phyloP scores from a whole-genome alignment of 2,888 invertebrate species.

The Litoditis marina region DNA sequence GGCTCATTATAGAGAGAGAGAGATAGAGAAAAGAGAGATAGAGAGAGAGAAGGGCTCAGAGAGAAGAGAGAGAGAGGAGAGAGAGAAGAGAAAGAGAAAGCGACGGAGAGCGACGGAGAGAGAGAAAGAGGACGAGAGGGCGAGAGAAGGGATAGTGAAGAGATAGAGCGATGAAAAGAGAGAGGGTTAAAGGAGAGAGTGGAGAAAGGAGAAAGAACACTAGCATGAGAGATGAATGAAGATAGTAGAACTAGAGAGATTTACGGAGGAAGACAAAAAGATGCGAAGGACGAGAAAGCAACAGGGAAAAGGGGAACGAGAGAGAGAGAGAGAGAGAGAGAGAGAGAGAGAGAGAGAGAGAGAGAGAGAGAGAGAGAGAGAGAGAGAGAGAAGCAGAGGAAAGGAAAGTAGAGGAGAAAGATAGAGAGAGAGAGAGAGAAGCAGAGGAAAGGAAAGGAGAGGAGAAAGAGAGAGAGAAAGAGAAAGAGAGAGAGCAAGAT shows the following conservation, averaged over 20 bases:
- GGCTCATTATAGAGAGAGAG: background rate
- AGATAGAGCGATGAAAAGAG: background rate
- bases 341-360: background rate
- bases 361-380: slow-evolving; percentile 2
- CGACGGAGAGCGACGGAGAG: slow-evolving; percentile 12
- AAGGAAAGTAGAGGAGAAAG: background rate
- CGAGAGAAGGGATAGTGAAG: slow-evolving; percentile 3
- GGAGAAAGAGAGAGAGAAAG: too few relatives aligned
- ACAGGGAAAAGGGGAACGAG: background rate
- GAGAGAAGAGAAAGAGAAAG: background rate
- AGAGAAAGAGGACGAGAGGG: slow-evolving; percentile 3
- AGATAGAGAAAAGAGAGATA: background rate
- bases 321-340: background rate
- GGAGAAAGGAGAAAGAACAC: background rate
- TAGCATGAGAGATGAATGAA: background rate
- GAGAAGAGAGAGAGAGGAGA: slow-evolving; percentile 9
- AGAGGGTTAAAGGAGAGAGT: background rate
- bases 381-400: background rate
- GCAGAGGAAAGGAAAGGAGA: too few relatives aligned
- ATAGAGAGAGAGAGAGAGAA: background rate
- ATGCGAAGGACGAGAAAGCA: background rate
- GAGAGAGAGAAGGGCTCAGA: slow-evolving; percentile 5
- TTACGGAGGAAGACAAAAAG: background rate
- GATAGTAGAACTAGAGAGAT: background rate
- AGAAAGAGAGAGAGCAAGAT: too few relatives aligned